phyloP scores from a whole-genome alignment of 2,888 invertebrate species.

The Lymantria dispar region DNA sequence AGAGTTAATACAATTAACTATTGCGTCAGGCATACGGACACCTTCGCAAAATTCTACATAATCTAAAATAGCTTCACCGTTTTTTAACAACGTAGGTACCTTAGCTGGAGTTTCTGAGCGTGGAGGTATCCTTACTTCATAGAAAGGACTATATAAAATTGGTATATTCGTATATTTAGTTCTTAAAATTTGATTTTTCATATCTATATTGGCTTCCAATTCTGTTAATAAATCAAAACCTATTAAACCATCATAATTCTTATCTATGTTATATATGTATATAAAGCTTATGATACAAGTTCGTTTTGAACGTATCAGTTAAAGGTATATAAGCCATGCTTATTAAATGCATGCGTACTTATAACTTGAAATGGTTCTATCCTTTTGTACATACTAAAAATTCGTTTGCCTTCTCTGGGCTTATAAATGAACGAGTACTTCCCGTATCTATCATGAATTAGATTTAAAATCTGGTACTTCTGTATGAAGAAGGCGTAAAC shows the following conservation, averaged over 20 bases:
- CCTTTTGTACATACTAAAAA: background rate
- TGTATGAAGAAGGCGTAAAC: background rate
- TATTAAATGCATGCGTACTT: background rate
- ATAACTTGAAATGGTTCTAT: conserved; percentile 5
- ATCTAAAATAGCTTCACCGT: background rate
- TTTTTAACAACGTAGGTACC: background rate
- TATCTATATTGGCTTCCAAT: background rate
- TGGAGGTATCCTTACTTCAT: background rate
- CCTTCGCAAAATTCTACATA: background rate
- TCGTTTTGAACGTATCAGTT: background rate
- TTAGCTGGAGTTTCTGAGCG: background rate
- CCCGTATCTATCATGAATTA: conserved; percentile 7
- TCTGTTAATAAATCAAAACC: background rate
- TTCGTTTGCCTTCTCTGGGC: background rate
- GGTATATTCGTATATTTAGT: background rate
- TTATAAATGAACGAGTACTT: conserved; percentile 5
- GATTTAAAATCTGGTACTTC: conserved; percentile 3
- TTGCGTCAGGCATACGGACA: background rate
- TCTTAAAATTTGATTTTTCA: background rate
- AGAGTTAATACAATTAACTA: background rate
- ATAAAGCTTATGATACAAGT: background rate
- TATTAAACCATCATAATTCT: background rate
- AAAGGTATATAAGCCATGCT: background rate
- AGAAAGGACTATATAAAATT: background rate
- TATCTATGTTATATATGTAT: background rate